These are phyloP conservation scores for Alfaro cultratus DNA, from an alignment of 2,797 vertebrate species.

Conservation along the genomic window DNA sequence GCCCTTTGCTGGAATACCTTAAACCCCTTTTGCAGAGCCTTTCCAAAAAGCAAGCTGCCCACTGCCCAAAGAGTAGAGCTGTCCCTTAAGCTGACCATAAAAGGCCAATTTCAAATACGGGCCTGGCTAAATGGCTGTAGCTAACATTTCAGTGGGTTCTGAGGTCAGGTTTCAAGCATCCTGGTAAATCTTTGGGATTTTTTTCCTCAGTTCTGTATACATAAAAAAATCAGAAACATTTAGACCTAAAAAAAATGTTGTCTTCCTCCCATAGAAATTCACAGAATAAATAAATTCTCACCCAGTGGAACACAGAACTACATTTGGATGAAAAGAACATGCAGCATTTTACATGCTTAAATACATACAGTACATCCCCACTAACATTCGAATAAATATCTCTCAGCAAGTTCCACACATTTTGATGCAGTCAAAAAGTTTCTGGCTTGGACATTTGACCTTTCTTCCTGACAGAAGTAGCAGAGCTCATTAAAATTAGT, in stretches of 20 bases:
- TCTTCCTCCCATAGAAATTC: slow-evolving; percentile 5
- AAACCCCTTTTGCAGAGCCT: slow-evolving; percentile 40
- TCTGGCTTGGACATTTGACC: background rate
- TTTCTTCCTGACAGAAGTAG: background rate
- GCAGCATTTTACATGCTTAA: background rate
- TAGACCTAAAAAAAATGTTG: slow-evolving; percentile 18
- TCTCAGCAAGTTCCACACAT: background rate
- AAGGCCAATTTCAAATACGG: slow-evolving; percentile 66
- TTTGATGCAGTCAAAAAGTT: background rate
- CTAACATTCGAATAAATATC: background rate
- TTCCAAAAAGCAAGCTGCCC: slow-evolving; percentile 34
- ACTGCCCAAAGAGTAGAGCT: slow-evolving; percentile 45
- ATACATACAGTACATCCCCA: background rate
- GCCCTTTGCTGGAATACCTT: slow-evolving; percentile 53
- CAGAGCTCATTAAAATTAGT: background rate
- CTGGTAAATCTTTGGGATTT: slow-evolving; percentile 31
- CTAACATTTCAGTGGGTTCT: slow-evolving; percentile 45
- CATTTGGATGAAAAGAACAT: background rate
- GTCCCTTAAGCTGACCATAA: slow-evolving; percentile 68
- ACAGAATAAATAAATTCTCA: slow-evolving; percentile 14
- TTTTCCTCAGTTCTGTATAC: slow-evolving; percentile 9
- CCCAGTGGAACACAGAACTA: slow-evolving; percentile 26
- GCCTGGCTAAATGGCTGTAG: slow-evolving; percentile 42
- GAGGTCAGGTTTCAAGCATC: slow-evolving; percentile 51
- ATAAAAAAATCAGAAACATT: slow-evolving; percentile 27